Percentiles rank a stretch among this genome's conserved stretches.
Conservation (phyloP, 2,797 vertebrate species). For the Takifugu rubripes region DNA sequence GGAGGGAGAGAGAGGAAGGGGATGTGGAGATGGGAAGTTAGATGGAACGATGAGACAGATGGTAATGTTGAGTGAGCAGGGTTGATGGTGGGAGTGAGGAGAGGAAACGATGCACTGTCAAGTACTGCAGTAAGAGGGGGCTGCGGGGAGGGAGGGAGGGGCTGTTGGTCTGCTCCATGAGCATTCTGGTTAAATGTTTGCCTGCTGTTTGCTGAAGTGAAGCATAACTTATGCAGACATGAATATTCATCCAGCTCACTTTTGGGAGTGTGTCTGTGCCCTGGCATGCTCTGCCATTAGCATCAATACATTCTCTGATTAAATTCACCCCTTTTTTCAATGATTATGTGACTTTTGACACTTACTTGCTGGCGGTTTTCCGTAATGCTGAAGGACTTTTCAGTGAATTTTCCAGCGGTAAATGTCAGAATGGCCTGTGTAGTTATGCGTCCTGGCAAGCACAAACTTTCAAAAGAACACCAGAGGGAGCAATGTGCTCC, state of each 20-base stretch:
- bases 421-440: conserved; percentile 22
- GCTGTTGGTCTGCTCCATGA: conserved; percentile 27
- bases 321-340: conserved; percentile 37
- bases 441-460: conserved; percentile 13
- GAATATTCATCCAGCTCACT: conserved; percentile 68
- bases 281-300: conserved; percentile 51
- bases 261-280: conserved; percentile 25
- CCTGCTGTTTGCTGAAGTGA: conserved; percentile 60
- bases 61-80: conserved; percentile 52
- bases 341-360: conserved; percentile 63
- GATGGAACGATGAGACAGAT: conserved; percentile 55
- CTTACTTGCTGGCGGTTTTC: conserved; percentile 36
- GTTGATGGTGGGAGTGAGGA: conserved; percentile 37
- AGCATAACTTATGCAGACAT: conserved; percentile 56
- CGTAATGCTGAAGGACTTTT: conserved; percentile 13
- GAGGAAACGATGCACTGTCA: background rate
- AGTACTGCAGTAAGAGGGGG: conserved; percentile 5
- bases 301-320: conserved; percentile 66
- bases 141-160: conserved; percentile 5
- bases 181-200: conserved; percentile 61
- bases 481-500: conserved; percentile 4
- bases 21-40: conserved; percentile 25
- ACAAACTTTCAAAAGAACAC: conserved; percentile 15
- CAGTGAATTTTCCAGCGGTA: conserved; percentile 13
- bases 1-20: conserved; percentile 31